These are phyloP conservation scores for Lophura nycthemera DNA, from an alignment of 2,113 vertebrate species.

Conservation along the genomic window DNA sequence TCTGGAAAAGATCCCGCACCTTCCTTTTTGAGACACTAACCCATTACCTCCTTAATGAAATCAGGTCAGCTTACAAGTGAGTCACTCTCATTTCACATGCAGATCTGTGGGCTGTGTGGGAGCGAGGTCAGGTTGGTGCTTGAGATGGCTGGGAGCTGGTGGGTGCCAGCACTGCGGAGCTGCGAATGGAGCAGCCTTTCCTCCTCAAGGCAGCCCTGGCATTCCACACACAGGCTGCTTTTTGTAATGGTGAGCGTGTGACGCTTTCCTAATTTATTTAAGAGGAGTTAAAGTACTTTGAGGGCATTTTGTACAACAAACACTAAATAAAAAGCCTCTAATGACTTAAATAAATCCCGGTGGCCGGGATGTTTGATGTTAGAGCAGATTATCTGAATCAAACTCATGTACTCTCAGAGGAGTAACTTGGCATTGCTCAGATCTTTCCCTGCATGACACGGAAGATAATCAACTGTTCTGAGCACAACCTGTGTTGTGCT, in stretches of 20 bases:
- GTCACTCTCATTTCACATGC: not conserved
- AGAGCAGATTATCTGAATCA: constrained; percentile 15
- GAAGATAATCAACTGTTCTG: not conserved
- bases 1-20: not conserved
- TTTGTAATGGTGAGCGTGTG: fast-evolving
- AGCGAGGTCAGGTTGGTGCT: not conserved
- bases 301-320: not conserved
- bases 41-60: not conserved
- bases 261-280: not conserved
- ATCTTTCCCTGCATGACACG: not conserved
- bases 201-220: not conserved
- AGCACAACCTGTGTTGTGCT: not conserved
- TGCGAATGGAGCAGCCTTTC: not conserved
- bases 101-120: not conserved
- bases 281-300: not conserved
- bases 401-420: not conserved
- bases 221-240: not conserved
- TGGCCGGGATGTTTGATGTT: not conserved
- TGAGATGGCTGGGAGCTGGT: not conserved
- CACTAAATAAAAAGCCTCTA: constrained; percentile 32
- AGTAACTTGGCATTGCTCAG: not conserved
- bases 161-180: not conserved
- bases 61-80: not conserved
- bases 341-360: constrained; percentile 21
- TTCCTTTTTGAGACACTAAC: not conserved